Evolutionary conservation across 2,797 vertebrate species (phyloP).

Genomic region (Takifugu ocellatus): DNA sequence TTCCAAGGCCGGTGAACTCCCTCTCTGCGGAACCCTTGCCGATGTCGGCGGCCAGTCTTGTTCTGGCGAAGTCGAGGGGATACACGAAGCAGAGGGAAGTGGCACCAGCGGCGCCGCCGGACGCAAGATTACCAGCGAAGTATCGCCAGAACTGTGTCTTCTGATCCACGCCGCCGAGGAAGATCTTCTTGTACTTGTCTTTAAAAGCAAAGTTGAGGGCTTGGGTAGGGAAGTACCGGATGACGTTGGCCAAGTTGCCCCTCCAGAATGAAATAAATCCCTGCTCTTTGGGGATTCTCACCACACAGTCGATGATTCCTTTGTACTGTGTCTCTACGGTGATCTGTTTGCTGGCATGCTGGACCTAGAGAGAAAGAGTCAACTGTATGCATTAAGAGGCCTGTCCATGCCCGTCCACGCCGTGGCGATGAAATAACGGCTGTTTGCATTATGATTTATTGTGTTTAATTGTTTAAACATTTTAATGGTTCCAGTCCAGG

Average conservation of each 20-base stretch:
- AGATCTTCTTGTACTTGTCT: conserved; percentile 99
- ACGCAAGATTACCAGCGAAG: conserved; percentile 95
- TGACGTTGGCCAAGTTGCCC: conserved; percentile 98
- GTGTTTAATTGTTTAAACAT: conserved; percentile 1
- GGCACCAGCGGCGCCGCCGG: conserved; percentile 93
- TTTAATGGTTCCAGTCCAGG: conserved; percentile 2
- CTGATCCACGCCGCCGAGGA: conserved; percentile 96
- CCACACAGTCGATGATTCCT: conserved; percentile 94
- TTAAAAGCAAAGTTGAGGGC: conserved; percentile 99
- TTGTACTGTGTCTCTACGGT: conserved; percentile 92
- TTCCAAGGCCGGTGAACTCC: conserved; percentile 91
- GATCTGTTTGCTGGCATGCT: conserved; percentile 98
- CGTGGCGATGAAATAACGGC: not conserved
- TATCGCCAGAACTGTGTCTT: conserved; percentile 99
- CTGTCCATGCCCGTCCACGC: no score
- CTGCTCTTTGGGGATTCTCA: conserved; percentile 96
- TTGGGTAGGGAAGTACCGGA: conserved; percentile 99
- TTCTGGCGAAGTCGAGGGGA: conserved; percentile 97
- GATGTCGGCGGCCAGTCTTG: conserved; percentile 93
- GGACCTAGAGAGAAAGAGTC: conserved; percentile 78
- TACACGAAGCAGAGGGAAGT: conserved; percentile 99
- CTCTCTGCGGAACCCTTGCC: conserved; percentile 85
- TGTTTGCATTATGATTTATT: not conserved
- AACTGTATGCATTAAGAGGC: not conserved
- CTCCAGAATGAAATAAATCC: conserved; percentile 97